These are phyloP conservation scores for Perdita meconis DNA, from an alignment of 2,888 invertebrate species.

Conservation along the genomic window DNA sequence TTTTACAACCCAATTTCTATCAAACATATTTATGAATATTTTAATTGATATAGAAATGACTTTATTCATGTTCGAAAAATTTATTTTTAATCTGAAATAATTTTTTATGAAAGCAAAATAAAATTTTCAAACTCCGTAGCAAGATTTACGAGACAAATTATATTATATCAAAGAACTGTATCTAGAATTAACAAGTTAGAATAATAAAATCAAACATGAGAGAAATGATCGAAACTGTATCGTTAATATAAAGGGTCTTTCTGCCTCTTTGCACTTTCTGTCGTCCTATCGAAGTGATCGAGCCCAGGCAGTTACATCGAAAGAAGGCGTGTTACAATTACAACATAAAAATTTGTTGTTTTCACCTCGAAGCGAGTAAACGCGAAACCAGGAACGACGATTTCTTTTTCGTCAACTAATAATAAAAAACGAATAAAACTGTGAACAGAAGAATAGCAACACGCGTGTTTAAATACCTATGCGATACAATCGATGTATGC, in stretches of 20 bases:
- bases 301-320: too few species aligned
- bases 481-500: slow-evolving; percentile 62
- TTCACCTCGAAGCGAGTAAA: slow-evolving; percentile 10
- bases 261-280: not conserved
- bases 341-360: not conserved
- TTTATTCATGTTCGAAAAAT: too few species aligned
- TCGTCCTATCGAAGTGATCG: not conserved
- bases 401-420: not conserved
- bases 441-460: slow-evolving; percentile 28
- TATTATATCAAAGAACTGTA: too few species aligned
- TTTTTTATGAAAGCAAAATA: too few species aligned
- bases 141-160: too few species aligned
- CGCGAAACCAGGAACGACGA: not conserved
- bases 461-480: slow-evolving; percentile 45
- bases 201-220: not conserved
- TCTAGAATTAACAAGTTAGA: too few species aligned
- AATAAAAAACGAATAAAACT: slow-evolving; percentile 40
- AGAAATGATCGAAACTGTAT: not conserved
- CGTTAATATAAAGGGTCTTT: not conserved
- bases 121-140: too few species aligned
- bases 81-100: too few species aligned
- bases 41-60: too few species aligned
- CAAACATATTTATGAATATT: too few species aligned
- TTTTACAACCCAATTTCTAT: too few species aligned
- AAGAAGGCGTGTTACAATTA: too few species aligned